phyloP scores from a whole-genome alignment of 2,888 invertebrate genomes.

The Baccha elongata region DNA sequence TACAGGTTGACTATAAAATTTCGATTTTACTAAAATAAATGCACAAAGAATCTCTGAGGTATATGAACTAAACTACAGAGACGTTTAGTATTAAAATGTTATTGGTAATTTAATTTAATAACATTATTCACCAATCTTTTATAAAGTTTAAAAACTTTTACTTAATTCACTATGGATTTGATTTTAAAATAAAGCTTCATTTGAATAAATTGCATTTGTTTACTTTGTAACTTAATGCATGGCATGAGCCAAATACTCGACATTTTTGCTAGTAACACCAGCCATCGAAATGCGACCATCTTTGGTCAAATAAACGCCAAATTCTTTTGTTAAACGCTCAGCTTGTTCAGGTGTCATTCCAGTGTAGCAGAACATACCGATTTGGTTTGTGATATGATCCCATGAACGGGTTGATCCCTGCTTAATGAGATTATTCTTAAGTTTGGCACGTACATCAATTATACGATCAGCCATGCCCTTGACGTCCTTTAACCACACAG shows the following conservation, averaged over 20 bases:
- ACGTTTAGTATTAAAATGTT: neutral
- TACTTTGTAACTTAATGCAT: constrained; percentile 93
- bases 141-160: constrained; percentile 1
- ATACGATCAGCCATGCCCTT: constrained; percentile 99
- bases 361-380: constrained; percentile 99
- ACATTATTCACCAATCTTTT: constrained; percentile 10
- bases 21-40: constrained; percentile 61
- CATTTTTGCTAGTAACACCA: constrained; percentile 97
- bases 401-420: constrained; percentile 93
- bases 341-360: constrained; percentile 95
- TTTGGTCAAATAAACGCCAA: constrained; percentile 96
- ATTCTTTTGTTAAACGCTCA: constrained; percentile 92
- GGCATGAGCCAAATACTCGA: constrained; percentile 95
- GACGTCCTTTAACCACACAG: constrained; percentile 94
- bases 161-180: constrained; percentile 7
- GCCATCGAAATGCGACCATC: constrained; percentile 99
- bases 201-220: constrained; percentile 25
- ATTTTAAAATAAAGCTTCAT: constrained; percentile 16
- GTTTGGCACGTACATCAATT: constrained; percentile 91
- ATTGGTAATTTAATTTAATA: too few species aligned
- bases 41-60: constrained; percentile 38
- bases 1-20: too few species aligned
- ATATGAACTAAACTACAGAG: constrained; percentile 15
- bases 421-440: constrained; percentile 90
- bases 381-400: constrained; percentile 98